Evolutionary conservation across 1,140 invertebrate species (phyloP), one percentile per base, ranked within the genome.

Genomic region (Ceratosolen fusciceps): DNA sequence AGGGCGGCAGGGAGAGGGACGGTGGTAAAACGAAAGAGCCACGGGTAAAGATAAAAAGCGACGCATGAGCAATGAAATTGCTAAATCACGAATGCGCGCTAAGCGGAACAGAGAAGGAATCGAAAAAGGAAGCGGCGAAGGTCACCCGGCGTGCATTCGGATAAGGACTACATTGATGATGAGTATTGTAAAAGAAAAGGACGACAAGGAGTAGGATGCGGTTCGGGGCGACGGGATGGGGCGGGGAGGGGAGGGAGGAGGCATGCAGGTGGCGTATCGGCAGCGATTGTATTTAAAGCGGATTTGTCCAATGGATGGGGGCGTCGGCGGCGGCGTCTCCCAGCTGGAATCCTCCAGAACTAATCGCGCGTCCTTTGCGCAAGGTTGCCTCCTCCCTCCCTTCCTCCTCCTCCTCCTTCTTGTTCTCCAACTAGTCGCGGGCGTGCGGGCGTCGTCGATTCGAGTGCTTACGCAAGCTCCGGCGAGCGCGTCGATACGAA

Each of bases 361-460:
- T 74, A 70, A 67, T 79, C 77, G 68, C 31, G 74, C 70, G 81
- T 81, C 80, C 79, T 83, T 62, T 68, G 39, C 29, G 29, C 80
- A 83, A 85, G 83, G 83, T 74, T 83, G 75, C 24, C 72, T 24
- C 9, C 9, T 26, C 83, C n/a, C n/a, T n/a, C n/a, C n/a, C n/a
- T n/a, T n/a, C n/a, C n/a, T n/a, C n/a, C n/a, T n/a, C n/a, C n/a
- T n/a, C n/a, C n/a, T n/a, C n/a, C n/a, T n/a, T n/a, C n/a, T n/a
- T n/a, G n/a, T n/a, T n/a, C n/a, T n/a, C n/a, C n/a, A n/a, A n/a
- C n/a, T n/a, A n/a, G 80, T 79, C 24, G 56, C 29, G 29, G 37
- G 74, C 56, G 70, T 49, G 67, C 37, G 37, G 77, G 77, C 73
- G 37, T 8, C 73, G 37, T 8, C 2, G 75, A 31, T 39, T 31